These are phyloP conservation scores for Mastomys coucha DNA, from an alignment of 2,113 vertebrate species.

Conservation along the genomic window DNA sequence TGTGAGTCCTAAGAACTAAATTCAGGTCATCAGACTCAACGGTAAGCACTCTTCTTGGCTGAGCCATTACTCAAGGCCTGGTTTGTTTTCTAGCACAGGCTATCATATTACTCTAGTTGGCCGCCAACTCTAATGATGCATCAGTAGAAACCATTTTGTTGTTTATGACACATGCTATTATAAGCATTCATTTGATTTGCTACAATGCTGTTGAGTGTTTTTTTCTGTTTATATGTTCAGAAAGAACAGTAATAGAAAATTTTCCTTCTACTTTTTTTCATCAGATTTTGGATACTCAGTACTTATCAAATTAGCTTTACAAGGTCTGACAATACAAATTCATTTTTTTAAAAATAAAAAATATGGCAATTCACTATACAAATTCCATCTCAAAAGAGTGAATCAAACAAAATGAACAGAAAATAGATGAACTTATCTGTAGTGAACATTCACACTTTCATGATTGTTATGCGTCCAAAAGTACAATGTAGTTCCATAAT, in stretches of 20 bases:
- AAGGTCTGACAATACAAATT: background rate
- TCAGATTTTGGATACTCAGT: background rate
- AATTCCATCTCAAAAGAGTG: background rate
- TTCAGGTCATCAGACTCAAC: background rate
- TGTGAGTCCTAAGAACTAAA: background rate
- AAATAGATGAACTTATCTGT: background rate
- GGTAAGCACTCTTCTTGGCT: background rate
- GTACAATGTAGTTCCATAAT: background rate
- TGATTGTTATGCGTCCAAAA: background rate
- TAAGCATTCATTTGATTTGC: background rate
- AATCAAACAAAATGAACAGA: background rate
- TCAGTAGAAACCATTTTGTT: background rate
- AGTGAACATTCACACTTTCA: background rate
- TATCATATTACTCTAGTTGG: background rate
- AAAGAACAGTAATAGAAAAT: background rate
- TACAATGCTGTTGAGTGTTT: background rate
- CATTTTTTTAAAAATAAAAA: background rate
- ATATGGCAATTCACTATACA: background rate
- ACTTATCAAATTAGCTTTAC: background rate
- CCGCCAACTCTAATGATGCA: background rate
- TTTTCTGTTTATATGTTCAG: background rate
- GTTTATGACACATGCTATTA: background rate
- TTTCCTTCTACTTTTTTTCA: background rate
- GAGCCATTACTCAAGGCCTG: background rate
- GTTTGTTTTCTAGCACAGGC: background rate